Evolutionary conservation across 2,888 invertebrate genomes (phyloP), one percentile per base, ranked within the genome.

Genomic region (Bombylius major): DNA sequence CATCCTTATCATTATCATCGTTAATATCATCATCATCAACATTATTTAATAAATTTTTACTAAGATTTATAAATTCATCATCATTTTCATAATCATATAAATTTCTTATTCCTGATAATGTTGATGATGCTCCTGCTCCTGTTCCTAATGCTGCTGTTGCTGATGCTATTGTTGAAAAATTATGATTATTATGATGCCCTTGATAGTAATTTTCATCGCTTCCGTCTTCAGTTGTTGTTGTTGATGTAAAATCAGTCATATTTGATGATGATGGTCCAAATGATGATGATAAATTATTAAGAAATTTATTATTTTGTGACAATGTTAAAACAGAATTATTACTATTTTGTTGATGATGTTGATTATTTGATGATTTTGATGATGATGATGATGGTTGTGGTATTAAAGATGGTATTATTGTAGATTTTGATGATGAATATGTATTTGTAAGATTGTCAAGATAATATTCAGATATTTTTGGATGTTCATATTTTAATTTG

Each of bases 401-500:
- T 23, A 23, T 23, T 23, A 23, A 23, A 3, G 23, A 23, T 23
- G 23, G 23, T 23, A 23, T 23, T 23, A 3, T 23, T 23, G 23
- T 23, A 23, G 23, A 23, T 23, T 23, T 23, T 39, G 39, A 11
- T 9, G 39, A 39, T 39, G 39, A 39, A 39, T 11, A 55, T 32
- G 58, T 53, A 56, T 59, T 61, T 45, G 59, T 47, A 53, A 70
- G 62, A 59, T 68, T 70, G 53, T 72, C 68, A 55, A 65, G 67
- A 56, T 67, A 65, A 59, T 67, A 69, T 48, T 69, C 70, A 4
- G 69, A 70, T 62, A 71, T 68, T 56, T 67, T 70, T 11, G 72
- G 69, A 59, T 72, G 69, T 56, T 72, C 71, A 56, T 72, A 71
- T 13, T 68, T 66, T 14, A 55, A 12, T 53, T 51, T 44, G 12